Percentiles rank a stretch among this genome's conserved stretches.
These are phyloP conservation scores for Drosophila orosa DNA, from an alignment of 1,140 invertebrate species.

Conservation along the genomic window DNA sequence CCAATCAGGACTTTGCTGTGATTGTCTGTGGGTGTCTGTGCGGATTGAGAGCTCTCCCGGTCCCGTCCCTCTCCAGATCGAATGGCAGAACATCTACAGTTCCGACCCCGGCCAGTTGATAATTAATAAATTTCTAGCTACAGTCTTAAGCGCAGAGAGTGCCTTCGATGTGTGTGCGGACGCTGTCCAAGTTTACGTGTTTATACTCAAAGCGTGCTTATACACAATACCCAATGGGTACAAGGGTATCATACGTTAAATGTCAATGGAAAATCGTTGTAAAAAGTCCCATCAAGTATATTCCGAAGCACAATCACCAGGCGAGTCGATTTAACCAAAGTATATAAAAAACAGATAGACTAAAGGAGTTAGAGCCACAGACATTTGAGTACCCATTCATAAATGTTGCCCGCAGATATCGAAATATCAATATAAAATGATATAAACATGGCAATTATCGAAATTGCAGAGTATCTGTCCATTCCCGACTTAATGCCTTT, in stretches of 20 bases:
- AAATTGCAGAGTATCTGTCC: slow-evolving; percentile 3
- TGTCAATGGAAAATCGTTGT: neutral
- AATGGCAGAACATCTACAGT: slow-evolving; percentile 14
- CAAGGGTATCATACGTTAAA: neutral
- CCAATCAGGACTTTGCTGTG: slow-evolving; percentile 72
- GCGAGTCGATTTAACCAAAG: neutral
- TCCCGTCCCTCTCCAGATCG: neutral
- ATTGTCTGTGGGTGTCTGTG: slow-evolving; percentile 42
- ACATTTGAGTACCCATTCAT: neutral
- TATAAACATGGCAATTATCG: neutral
- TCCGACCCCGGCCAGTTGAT: slow-evolving; percentile 55
- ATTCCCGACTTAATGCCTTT: slow-evolving; percentile 2
- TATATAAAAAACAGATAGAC: too few relatives aligned
- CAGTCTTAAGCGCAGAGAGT: slow-evolving; percentile 43
- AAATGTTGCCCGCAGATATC: neutral
- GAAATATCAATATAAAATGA: neutral
- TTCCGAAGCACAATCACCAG: neutral
- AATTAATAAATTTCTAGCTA: slow-evolving; percentile 73
- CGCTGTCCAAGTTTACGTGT: slow-evolving; percentile 16
- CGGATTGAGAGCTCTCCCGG: slow-evolving; percentile 3
- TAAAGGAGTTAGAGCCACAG: neutral
- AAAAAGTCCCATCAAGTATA: neutral
- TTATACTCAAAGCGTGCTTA: neutral
- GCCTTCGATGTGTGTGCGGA: slow-evolving; percentile 9
- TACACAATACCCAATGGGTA: neutral